A percentile compares a stretch with the other conserved stretches of the same genome.
These are phyloP conservation scores for Aythya baeri DNA, from an alignment of 2,113 vertebrate genomes.

Conservation along the genomic window DNA sequence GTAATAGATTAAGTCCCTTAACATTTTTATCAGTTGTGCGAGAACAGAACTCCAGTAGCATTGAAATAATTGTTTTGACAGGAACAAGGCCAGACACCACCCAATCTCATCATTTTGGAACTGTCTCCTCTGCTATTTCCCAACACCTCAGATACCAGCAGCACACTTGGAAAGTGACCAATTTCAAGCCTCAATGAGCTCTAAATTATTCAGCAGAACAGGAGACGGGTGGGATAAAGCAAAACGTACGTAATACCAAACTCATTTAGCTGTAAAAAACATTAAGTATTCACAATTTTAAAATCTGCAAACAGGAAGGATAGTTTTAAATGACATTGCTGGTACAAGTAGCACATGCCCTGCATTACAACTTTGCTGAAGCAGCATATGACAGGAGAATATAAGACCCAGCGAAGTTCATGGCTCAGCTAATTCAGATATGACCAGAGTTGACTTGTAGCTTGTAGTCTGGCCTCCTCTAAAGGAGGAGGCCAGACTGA, in stretches of 20 bases:
- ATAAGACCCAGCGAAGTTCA: neutral
- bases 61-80: slow-evolving; percentile 28
- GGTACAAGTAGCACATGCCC: neutral
- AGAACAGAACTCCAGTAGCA: neutral
- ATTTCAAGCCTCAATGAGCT: neutral
- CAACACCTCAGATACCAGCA: neutral
- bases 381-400: neutral
- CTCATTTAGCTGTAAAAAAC: neutral
- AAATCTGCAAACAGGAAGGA: neutral
- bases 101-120: neutral
- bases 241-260: neutral
- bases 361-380: neutral
- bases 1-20: neutral
- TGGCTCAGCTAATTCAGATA: neutral
- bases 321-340: neutral
- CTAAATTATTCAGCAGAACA: neutral
- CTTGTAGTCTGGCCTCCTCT: too few relatives aligned
- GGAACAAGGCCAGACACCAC: neutral
- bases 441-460: neutral
- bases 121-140: neutral
- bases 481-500: neutral
- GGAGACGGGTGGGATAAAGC: neutral
- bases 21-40: neutral
- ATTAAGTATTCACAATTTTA: neutral
- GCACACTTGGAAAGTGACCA: neutral